These are phyloP conservation scores for Tricholauxania praeusta DNA, from an alignment of 2,888 invertebrate genomes.

Conservation along the genomic window DNA sequence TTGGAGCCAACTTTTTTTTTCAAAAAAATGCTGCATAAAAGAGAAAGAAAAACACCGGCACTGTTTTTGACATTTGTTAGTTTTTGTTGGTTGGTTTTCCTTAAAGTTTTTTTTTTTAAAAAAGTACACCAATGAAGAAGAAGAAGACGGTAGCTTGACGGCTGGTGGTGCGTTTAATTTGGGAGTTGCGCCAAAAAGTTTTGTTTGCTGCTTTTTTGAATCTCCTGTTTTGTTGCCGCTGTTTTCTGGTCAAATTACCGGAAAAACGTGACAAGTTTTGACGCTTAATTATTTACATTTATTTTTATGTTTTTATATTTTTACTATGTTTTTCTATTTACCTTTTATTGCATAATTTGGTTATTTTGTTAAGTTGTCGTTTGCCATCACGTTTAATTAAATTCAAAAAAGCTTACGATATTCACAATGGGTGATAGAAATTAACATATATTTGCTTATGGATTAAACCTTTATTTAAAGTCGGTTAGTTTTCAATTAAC, in stretches of 20 bases:
- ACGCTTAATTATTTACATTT: slow-evolving; percentile 26
- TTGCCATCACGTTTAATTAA: no score
- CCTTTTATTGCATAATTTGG: no score
- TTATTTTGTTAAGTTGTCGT: no score
- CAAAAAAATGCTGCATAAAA: neutral
- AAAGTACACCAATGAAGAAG: neutral
- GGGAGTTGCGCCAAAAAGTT: neutral
- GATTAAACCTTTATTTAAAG: no score
- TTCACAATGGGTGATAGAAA: no score
- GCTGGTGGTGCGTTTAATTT: neutral
- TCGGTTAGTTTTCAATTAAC: no score
- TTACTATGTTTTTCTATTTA: no score
- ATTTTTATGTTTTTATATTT: neutral
- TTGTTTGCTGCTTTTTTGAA: neutral
- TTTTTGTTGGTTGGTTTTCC: neutral
- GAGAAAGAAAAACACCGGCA: neutral
- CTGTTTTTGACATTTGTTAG: neutral
- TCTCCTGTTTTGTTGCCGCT: slow-evolving; percentile 5
- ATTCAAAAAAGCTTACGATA: no score
- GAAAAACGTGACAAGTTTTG: slow-evolving; percentile 57
- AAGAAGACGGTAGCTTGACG: no score
- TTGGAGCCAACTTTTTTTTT: no score
- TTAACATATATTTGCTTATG: no score
- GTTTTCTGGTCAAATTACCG: slow-evolving; percentile 41
- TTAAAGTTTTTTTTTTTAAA: no score